Percentiles rank a stretch among this genome's conserved stretches.
These are phyloP conservation scores for Crotalus horridus DNA, from an alignment of 2,113 vertebrate species.

Conservation along the genomic window DNA sequence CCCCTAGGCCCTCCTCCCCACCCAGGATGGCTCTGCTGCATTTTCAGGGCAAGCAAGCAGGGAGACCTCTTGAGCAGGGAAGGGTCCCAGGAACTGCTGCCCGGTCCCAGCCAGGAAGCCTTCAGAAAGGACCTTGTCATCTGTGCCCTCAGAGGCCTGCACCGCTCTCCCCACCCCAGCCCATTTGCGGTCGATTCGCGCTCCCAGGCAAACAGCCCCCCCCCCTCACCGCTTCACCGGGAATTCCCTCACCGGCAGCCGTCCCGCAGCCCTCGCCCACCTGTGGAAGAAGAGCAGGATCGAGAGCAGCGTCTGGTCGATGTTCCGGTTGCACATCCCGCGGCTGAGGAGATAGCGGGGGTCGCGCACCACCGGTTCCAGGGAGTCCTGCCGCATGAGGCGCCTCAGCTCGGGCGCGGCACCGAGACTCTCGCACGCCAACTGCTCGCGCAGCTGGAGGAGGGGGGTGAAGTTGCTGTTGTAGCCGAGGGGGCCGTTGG, in stretches of 20 bases:
- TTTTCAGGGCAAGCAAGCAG: not conserved
- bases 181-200: not conserved
- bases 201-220: not conserved
- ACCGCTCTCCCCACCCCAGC: not conserved
- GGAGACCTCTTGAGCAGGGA: not conserved
- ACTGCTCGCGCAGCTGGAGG: constrained; percentile 87
- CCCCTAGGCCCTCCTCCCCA: not conserved
- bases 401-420: constrained; percentile 91
- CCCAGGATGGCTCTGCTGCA: not conserved
- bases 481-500: constrained; percentile 64
- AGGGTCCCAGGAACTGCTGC: not conserved
- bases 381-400: constrained; percentile 94
- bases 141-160: not conserved
- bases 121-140: not conserved
- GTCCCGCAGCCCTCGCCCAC: constrained; percentile 62
- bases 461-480: constrained; percentile 73
- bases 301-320: constrained; percentile 95
- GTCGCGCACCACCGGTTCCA: constrained; percentile 92
- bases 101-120: not conserved
- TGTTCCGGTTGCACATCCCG: constrained; percentile 95
- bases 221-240: not conserved
- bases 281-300: constrained; percentile 97
- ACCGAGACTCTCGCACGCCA: constrained; percentile 83
- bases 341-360: constrained; percentile 92
- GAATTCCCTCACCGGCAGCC: not conserved